A percentile compares a stretch with the other conserved stretches of the same genome.
Evolutionary conservation across 92 coral and sea anemone genomes (phyloP).

Genomic region (Umimayanthus chanpuru): DNA sequence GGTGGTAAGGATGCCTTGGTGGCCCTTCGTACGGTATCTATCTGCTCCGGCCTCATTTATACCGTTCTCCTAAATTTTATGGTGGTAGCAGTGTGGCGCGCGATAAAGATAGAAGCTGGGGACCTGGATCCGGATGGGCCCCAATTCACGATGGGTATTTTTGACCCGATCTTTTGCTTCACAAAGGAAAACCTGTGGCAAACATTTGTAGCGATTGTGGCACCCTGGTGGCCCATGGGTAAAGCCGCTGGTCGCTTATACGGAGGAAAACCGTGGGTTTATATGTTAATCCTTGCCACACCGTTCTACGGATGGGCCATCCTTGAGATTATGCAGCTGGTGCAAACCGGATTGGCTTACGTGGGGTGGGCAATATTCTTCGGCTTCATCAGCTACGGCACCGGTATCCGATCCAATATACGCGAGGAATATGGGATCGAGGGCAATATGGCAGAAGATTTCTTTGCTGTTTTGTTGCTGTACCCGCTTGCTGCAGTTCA

Average conservation of each 20-base stretch:
- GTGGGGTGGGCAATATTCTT: slow-evolving; percentile 87
- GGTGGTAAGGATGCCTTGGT: slow-evolving; percentile 72
- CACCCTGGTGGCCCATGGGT: slow-evolving; percentile 76
- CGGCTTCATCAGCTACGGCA: slow-evolving; percentile 81
- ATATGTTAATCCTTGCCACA: slow-evolving; percentile 69
- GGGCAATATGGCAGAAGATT: slow-evolving; percentile 79
- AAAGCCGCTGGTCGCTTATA: slow-evolving; percentile 68
- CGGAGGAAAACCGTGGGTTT: slow-evolving; percentile 38
- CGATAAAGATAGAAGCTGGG: slow-evolving; percentile 70
- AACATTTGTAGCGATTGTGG: slow-evolving; percentile 61
- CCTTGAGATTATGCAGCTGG: slow-evolving; percentile 56
- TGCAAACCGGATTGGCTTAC: slow-evolving; percentile 67
- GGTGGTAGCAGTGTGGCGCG: slow-evolving; percentile 80
- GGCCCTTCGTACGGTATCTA: slow-evolving; percentile 76
- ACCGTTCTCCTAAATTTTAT: slow-evolving; percentile 70
- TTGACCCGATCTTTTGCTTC: slow-evolving; percentile 58
- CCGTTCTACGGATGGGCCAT: slow-evolving; percentile 72
- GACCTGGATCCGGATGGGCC: slow-evolving; percentile 68
- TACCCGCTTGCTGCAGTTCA: slow-evolving; percentile 87
- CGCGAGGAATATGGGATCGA: slow-evolving; percentile 68
- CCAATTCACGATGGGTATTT: slow-evolving; percentile 51
- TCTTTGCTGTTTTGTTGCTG: slow-evolving; percentile 61
- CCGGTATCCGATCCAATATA: slow-evolving; percentile 65
- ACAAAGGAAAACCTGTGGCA: slow-evolving; percentile 29
- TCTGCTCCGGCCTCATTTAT: slow-evolving; percentile 73